A percentile compares a stretch with the other conserved stretches of the same genome.
Conservation (phyloP, 1,140 invertebrate genomes). For the Drosophila mauritiana region DNA sequence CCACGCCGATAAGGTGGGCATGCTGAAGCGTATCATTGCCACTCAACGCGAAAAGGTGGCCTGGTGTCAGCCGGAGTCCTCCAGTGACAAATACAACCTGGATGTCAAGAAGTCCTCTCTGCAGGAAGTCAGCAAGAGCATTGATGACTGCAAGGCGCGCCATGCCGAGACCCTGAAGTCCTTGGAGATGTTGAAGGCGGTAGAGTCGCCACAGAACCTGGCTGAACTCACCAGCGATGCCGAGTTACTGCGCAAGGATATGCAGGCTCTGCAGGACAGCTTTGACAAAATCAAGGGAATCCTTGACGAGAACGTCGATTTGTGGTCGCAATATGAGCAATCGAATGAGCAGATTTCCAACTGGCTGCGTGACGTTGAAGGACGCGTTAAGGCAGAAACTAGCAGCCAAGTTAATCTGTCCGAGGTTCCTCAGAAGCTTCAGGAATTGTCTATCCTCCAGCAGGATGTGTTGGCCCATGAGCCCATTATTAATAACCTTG, state of each 20-base stretch:
- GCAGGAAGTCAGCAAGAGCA: constrained; percentile 90
- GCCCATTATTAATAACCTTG: constrained; percentile 88
- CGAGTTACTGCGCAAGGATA: constrained; percentile 88
- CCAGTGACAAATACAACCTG: constrained; percentile 95
- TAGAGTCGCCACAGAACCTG: constrained; percentile 89
- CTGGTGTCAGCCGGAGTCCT: constrained; percentile 96
- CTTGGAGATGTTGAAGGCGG: constrained; percentile 88
- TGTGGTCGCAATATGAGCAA: constrained; percentile 93
- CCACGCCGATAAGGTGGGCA: constrained; percentile 93
- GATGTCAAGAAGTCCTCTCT: constrained; percentile 94
- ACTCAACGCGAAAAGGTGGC: constrained; percentile 94
- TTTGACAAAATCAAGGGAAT: constrained; percentile 89
- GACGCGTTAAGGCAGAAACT: constrained; percentile 90
- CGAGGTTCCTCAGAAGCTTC: constrained; percentile 90
- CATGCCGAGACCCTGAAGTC: constrained; percentile 89
- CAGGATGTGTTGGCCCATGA: constrained; percentile 88
- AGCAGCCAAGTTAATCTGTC: constrained; percentile 89
- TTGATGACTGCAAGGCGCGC: constrained; percentile 88
- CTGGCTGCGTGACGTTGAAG: constrained; percentile 95
- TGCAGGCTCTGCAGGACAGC: constrained; percentile 88
- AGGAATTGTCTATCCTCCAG: constrained; percentile 88
- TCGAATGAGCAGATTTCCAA: constrained; percentile 90
- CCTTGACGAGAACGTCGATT: constrained; percentile 89
- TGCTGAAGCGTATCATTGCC: constrained; percentile 91
- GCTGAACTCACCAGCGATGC: constrained; percentile 88